A percentile compares a stretch with the other conserved stretches of the same genome.
Conservation (phyloP, 2,797 vertebrate genomes). For the Aplochiton taeniatus region DNA sequence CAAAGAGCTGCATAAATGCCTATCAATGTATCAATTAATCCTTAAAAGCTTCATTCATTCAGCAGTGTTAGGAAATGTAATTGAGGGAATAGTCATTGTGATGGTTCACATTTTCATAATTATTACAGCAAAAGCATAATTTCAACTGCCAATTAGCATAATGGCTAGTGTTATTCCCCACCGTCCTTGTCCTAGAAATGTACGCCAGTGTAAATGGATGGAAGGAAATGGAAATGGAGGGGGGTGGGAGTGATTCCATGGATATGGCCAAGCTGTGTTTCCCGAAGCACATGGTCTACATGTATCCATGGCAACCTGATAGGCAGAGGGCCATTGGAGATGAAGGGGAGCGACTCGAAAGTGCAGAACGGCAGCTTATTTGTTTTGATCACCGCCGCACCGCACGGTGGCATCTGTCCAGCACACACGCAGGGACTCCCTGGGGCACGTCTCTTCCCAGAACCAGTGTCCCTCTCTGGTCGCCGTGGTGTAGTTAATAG, state of each 20-base stretch:
- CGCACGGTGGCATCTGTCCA: conserved; percentile 24
- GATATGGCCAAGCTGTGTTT: neutral
- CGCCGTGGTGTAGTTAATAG: conserved; percentile 16
- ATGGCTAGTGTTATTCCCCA: conserved; percentile 25
- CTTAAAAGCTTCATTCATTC: conserved; percentile 37
- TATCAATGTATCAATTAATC: conserved; percentile 21
- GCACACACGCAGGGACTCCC: conserved; percentile 41
- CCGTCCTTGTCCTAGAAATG: conserved; percentile 13
- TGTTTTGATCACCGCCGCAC: conserved; percentile 49
- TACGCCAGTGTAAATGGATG: conserved; percentile 20
- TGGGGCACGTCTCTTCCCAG: conserved; percentile 22
- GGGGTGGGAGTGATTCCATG: conserved; percentile 16
- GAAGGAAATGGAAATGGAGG: neutral
- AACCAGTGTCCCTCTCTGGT: conserved; percentile 18
- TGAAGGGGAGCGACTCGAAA: conserved; percentile 29
- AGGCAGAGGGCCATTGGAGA: conserved; percentile 30
- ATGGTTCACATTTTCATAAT: conserved; percentile 30
- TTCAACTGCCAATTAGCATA: conserved; percentile 30
- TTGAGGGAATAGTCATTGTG: conserved; percentile 6
- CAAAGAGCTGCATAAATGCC: neutral
- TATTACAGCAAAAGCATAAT: conserved; percentile 25
- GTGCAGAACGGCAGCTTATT: conserved; percentile 26
- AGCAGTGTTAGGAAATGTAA: conserved; percentile 28
- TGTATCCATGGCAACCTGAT: conserved; percentile 63
- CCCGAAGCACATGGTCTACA: conserved; percentile 24